Percentiles rank a stretch among this genome's conserved stretches.
phyloP scores from a whole-genome alignment of 1,140 invertebrate species.

The Rhysida immarginata region DNA sequence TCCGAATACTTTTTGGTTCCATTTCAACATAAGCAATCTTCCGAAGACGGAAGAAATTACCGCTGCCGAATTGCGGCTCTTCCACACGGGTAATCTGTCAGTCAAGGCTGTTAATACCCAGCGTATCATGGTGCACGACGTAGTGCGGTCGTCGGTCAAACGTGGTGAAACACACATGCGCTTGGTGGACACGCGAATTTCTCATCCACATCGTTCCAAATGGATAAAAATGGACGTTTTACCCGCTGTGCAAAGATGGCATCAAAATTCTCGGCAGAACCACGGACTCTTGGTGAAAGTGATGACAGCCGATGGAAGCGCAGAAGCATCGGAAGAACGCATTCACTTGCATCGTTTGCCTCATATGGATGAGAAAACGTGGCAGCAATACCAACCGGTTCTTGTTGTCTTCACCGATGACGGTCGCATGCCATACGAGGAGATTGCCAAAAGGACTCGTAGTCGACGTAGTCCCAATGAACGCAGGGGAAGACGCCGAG shows the following conservation, averaged over 20 bases:
- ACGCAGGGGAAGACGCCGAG: neutral
- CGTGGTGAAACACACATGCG: too few species aligned
- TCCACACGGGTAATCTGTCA: too few species aligned
- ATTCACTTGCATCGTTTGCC: neutral
- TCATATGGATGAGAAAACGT: neutral
- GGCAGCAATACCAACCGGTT: neutral
- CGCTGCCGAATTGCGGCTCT: too few species aligned
- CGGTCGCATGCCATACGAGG: neutral
- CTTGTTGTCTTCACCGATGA: neutral
- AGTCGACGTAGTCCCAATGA: neutral
- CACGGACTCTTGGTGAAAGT: neutral
- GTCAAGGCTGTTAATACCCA: too few species aligned
- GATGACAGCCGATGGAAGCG: neutral
- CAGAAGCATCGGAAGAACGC: neutral
- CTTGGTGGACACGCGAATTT: too few species aligned
- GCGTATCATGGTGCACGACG: too few species aligned
- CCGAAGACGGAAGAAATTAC: too few species aligned
- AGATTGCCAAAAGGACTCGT: neutral
- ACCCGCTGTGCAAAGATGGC: neutral
- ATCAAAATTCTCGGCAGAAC: neutral
- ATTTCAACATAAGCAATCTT: too few species aligned
- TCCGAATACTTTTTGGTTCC: too few species aligned
- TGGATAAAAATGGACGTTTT: conserved; percentile 1
- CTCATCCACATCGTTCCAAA: too few species aligned
- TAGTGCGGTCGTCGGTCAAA: too few species aligned